phyloP scores from a whole-genome alignment of 2,113 vertebrate genomes.

The Ictidomys tridecemlineatus region DNA sequence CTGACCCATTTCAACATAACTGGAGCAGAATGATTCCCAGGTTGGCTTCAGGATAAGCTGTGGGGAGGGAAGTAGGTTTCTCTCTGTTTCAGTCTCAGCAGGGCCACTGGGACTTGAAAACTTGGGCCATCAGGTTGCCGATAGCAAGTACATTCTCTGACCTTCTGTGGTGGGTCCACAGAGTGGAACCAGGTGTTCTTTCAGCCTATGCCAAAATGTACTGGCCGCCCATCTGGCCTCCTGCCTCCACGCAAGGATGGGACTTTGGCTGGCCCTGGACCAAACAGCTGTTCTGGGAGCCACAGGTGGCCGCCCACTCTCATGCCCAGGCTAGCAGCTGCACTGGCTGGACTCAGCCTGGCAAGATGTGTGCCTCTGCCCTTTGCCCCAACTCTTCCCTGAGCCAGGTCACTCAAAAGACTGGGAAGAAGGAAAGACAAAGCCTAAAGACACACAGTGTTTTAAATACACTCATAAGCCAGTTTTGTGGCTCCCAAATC shows the following conservation, averaged over 20 bases:
- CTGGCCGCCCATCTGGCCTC: constrained; percentile 68
- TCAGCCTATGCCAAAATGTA: constrained; percentile 79
- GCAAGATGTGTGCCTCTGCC: constrained; percentile 41
- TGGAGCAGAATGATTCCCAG: not conserved
- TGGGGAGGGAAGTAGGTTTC: constrained; percentile 51
- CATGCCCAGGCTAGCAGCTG: constrained; percentile 75
- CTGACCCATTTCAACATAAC: constrained; percentile 41
- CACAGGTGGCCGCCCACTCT: constrained; percentile 72
- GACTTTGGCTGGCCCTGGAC: constrained; percentile 68
- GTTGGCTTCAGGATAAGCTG: not conserved
- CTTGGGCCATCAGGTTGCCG: constrained; percentile 42
- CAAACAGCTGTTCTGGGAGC: constrained; percentile 78
- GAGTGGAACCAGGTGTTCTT: constrained; percentile 81
- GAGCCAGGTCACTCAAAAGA: not conserved
- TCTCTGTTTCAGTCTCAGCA: constrained; percentile 46
- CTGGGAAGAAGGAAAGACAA: not conserved
- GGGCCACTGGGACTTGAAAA: constrained; percentile 35
- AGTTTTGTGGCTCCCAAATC: not conserved
- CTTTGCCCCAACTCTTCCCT: not conserved
- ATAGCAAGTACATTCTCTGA: constrained; percentile 75
- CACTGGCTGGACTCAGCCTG: constrained; percentile 50
- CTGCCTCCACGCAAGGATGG: constrained; percentile 57
- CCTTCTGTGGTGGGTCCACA: constrained; percentile 80
- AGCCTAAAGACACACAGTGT: not conserved
- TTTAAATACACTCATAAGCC: not conserved